These are phyloP conservation scores for Hyles euphorbiae DNA, from an alignment of 1,140 invertebrate genomes.

Conservation along the genomic window DNA sequence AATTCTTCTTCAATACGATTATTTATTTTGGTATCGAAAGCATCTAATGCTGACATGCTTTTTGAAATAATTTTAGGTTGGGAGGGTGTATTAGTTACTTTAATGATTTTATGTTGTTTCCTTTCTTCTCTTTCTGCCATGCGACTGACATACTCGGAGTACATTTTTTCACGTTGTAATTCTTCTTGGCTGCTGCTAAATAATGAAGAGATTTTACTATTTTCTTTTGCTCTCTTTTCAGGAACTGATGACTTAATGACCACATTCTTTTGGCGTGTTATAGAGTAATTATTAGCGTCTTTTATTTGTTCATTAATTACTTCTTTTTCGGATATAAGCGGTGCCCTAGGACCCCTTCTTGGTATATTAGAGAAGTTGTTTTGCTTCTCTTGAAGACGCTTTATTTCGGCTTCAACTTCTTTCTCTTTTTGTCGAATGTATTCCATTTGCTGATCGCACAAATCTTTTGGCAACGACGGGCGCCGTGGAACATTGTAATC, in stretches of 20 bases:
- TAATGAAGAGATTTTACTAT: constrained; percentile 40
- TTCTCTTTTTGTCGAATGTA: constrained; percentile 82
- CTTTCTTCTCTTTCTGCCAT: constrained; percentile 86
- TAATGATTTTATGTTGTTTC: constrained; percentile 85
- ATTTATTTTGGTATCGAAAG: constrained; percentile 68
- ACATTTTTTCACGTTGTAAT: constrained; percentile 84
- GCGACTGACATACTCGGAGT: constrained; percentile 87
- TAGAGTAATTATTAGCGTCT: constrained; percentile 28
- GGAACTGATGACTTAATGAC: constrained; percentile 20
- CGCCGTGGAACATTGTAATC: constrained; percentile 53
- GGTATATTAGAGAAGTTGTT: constrained; percentile 15
- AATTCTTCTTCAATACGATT: constrained; percentile 83
- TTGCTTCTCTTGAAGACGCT: constrained; percentile 74
- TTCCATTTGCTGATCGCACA: constrained; percentile 81
- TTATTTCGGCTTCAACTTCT: constrained; percentile 78
- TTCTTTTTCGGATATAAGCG: constrained; percentile 45
- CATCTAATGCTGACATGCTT: constrained; percentile 53
- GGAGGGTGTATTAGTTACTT: constrained; percentile 75
- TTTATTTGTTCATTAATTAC: constrained; percentile 24
- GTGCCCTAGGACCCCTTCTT: constrained; percentile 68
- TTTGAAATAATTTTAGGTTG: constrained; percentile 38
- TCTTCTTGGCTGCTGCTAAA: constrained; percentile 77
- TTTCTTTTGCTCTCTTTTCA: constrained; percentile 27
- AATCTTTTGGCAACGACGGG: constrained; percentile 79
- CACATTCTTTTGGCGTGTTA: constrained; percentile 32